A percentile compares a stretch with the other conserved stretches of the same genome.
Conservation (phyloP, 2,888 invertebrate genomes). For the Rhopalosiphum nymphaeae region DNA sequence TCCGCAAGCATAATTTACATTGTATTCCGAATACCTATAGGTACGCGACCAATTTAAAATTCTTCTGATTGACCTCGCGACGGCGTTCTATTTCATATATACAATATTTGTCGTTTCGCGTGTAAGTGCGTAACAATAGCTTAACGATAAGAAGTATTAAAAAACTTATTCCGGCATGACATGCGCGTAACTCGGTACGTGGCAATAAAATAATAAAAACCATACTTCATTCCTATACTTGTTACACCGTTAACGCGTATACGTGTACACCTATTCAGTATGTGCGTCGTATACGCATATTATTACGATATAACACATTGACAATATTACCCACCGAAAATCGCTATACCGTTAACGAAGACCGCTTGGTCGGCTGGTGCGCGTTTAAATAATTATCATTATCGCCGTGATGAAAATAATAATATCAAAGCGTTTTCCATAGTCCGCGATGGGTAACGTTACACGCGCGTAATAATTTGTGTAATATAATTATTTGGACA, state of each 20-base stretch:
- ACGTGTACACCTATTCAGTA: not conserved
- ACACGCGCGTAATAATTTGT: not conserved
- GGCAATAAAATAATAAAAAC: not conserved
- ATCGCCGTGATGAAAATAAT: not conserved
- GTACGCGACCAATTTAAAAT: constrained; percentile 34
- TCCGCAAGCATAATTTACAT: not conserved
- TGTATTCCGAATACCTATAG: not conserved
- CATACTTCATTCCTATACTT: not conserved
- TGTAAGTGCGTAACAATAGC: not conserved
- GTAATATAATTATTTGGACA: constrained; percentile 30
- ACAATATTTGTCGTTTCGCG: constrained; percentile 10
- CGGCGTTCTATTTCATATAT: constrained; percentile 40
- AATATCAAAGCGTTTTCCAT: constrained; percentile 11
- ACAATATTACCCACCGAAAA: no score
- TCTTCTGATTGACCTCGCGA: constrained; percentile 50
- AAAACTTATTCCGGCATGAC: constrained; percentile 12
- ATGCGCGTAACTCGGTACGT: constrained; percentile 13
- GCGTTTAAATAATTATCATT: constrained; percentile 2
- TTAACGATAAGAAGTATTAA: constrained; percentile 33
- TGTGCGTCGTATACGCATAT: not conserved
- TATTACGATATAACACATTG: not conserved
- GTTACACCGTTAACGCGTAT: not conserved
- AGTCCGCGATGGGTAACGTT: constrained; percentile 36
- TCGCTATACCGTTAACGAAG: not conserved
- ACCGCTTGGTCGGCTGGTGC: not conserved